Base-by-base conservation (phyloP, 2,888 invertebrate species). In the Leptarthrus brevirostris region DNA sequence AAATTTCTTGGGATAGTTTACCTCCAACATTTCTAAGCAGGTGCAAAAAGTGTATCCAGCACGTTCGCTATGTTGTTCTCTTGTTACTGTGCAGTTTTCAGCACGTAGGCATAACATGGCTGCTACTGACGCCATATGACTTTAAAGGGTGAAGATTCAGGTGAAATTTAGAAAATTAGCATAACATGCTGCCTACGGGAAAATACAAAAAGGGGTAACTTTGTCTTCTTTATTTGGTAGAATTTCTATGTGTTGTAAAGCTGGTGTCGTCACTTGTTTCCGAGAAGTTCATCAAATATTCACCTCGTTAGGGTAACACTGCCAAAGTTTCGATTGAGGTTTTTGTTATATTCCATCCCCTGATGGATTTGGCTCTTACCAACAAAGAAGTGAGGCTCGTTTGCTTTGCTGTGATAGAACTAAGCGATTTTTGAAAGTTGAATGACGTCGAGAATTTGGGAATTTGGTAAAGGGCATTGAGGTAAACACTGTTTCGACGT, bases 241-340 rank as follows among this genome's bases (percentile, higher is more conserved):
- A n/a, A 40, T 12, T 40, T 40, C n/a, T 40, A 0, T n/a, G 12
- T 40, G 18, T 22, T 20, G 16, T 5, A 20, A 6, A 22, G 24
- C 24, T 20, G 47, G 24, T 66, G 47, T 22, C 64, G 47, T 44
- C 44, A 47, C 64, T 61, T 61, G 61, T 61, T 40, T 61, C 22
- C 61, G 40, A 14, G 47, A 16, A 26, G 64, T 24, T 66, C 64
- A 66, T 66, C 64, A 66, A 66, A 66, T 66, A 66, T 66, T 66
- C 64, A 66, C 64, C 64, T 66, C 64, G 64, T 66, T 66, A 66
- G 64, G 44, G 47, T 40, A 66, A 66, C 24, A 47, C 64, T 47
- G 64, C 47, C 47, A 66, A 66, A 66, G 47, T 66, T 66, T 66
- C 64, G 64, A 66, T 66, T 66, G 24, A 22, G 64, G 24, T 44